Base-by-base conservation (phyloP, 1,140 invertebrate genomes). In the Drosophila bocki region DNA sequence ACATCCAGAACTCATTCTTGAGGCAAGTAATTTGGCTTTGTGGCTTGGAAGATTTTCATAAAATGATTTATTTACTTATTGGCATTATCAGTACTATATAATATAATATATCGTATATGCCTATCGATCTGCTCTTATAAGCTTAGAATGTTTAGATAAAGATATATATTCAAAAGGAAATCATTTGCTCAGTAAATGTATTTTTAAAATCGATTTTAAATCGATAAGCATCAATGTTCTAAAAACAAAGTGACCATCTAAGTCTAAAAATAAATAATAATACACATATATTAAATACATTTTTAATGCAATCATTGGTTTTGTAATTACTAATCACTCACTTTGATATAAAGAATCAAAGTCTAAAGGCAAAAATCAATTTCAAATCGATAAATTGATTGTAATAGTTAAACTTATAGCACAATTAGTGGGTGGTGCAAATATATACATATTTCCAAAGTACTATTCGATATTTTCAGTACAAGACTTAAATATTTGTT, bases 11-110 rank as follows among this genome's bases (percentile, higher is more conserved):
- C 32, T 35, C 62, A 35, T 62, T 65, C 57, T 62, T 35, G 19
- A 65, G 62, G 29, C 57, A 41, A 44, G 58, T 62, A 62, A 65
- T 65, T 65, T 65, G 32, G 62, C 41, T 62, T 64, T 62, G 57
- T 15, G 62, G 39, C 33, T 7, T 58, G 8, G 1, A 32, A n/a
- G 19, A 35, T 44, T 65, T 26, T 26, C 19, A 35, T 33, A 65
- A 63, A 32, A 44, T 22, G 17, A 63, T 63, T 44, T 19, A 62
- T 57, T 33, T 33, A 33, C 29, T 51, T 51, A 51, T 51, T 35
- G 29, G 32, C 9, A 29, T 1, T 3, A 5, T 32, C 2, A n/a
- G 9, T 32, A 7, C 29, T 17, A 51, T n/a, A 32, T n/a, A n/a
- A 41, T n/a, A 8, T n/a, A n/a, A 7, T n/a, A 41, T 39, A 39